Base-by-base conservation (phyloP, 2,797 vertebrate species). In the Paratrypauchen microcephalus region DNA sequence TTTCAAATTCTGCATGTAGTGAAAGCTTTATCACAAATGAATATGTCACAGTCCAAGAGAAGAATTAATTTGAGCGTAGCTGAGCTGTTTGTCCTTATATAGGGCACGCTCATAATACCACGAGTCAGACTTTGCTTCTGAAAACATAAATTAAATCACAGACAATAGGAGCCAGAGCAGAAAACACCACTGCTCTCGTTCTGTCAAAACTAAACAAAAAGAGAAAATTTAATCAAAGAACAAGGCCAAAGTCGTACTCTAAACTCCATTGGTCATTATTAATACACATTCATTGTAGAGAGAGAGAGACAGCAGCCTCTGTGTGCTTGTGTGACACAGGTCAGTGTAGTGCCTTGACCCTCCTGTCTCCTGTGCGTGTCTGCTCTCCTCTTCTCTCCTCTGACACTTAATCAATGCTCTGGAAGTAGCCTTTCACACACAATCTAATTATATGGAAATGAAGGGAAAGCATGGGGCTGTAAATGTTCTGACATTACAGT, bases 371-470 rank as follows among this genome's bases (percentile, higher is more conserved):
- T 50, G 41, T 78, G 76, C 84, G 77, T 52, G 67, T 87, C 76
- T 80, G 71, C 71, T 77, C 72, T 78, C 62, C 74, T 77, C 87
- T 86, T 54, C 87, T 89, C 89, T 91, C 92, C 89, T 86, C 79
- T 91, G 94, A 95, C 90, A 94, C 93, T 94, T 95, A 95, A 97
- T 97, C 96, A 95, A 96, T 97, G 94, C 92, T 91, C 90, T 93
- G 92, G 92, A 95, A 96, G 95, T 94, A 95, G 95, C 95, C 95
- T 96, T 96, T 95, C 85, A 88, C 93, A 95, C 93, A 94, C 95
- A 97, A 97, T 97, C 95, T 95, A 96, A 97, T 97, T 96, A 98
- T 93, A 95, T 95, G 94, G 93, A 95, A 96, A 97, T 92, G 92
- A 95, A 95, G 91, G 91, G 91, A 94, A 95, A 94, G 92, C 88